These are phyloP conservation scores for Rafetus swinhoei DNA, from an alignment of 2,113 vertebrate genomes.

Conservation along the genomic window DNA sequence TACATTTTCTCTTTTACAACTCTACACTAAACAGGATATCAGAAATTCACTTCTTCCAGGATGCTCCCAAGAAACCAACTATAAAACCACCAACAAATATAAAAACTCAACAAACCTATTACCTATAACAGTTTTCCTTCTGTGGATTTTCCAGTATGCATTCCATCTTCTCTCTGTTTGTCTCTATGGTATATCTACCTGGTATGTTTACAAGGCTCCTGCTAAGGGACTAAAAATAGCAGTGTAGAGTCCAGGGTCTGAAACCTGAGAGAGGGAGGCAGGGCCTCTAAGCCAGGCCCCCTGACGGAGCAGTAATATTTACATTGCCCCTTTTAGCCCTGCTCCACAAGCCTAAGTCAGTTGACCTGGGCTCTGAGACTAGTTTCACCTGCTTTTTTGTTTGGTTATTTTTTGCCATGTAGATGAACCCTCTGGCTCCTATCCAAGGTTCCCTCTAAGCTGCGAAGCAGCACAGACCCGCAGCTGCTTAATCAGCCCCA, in stretches of 20 bases:
- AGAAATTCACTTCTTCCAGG: background rate
- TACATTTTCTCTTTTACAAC: background rate
- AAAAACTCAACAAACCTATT: background rate
- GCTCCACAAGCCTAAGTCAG: background rate
- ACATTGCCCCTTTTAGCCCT: background rate
- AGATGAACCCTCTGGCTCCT: background rate
- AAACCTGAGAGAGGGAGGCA: background rate
- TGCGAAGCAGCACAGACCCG: too few relatives aligned
- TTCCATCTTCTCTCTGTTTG: background rate
- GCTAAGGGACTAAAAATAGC: too few relatives aligned
- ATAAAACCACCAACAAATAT: background rate
- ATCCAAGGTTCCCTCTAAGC: too few relatives aligned
- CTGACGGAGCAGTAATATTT: background rate
- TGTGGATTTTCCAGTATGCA: background rate
- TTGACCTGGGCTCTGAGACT: background rate
- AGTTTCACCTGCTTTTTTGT: background rate
- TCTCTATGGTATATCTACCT: background rate
- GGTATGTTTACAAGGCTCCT: background rate
- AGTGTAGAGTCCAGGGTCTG: background rate
- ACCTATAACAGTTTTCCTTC: background rate
- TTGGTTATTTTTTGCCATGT: background rate
- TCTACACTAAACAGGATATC: background rate
- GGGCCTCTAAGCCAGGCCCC: background rate
- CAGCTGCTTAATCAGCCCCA: too few relatives aligned
- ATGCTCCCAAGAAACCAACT: fast-evolving